Conservation (phyloP, 1,140 invertebrate species). For the Drosophila erecta region DNA sequence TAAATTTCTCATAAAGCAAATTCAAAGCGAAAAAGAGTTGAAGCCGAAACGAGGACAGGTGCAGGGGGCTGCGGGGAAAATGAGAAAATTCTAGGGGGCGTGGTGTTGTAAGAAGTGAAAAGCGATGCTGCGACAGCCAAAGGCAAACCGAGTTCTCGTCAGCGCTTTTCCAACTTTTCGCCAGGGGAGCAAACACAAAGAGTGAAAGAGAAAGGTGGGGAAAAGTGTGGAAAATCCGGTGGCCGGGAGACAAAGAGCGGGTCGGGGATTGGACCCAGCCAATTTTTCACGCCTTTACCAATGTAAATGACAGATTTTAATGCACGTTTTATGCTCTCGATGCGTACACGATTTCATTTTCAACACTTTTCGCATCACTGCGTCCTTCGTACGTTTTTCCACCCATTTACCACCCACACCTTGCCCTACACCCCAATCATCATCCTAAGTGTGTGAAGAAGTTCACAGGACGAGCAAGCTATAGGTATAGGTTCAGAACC, state of each 20-base stretch:
- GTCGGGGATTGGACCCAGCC: conserved; percentile 4
- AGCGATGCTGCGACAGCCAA: conserved; percentile 29
- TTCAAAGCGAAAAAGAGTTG: conserved; percentile 44
- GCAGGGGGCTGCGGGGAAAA: conserved; percentile 3
- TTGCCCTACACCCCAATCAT: too few relatives aligned
- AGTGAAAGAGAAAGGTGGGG: conserved; percentile 3
- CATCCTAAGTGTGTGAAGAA: conserved; percentile 3
- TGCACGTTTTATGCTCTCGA: conserved; percentile 64
- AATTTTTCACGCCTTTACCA: conserved; percentile 64
- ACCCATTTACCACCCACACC: background rate
- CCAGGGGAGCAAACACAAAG: conserved; percentile 28
- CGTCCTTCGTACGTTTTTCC: conserved; percentile 4
- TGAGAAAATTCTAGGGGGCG: conserved; percentile 10
- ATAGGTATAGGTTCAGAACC: too few relatives aligned
- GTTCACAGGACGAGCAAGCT: conserved; percentile 5
- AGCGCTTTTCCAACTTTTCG: conserved; percentile 58
- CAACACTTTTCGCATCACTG: conserved; percentile 58
- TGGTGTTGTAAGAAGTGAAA: background rate
- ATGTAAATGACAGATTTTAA: conserved; percentile 69
- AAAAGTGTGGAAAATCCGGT: background rate
- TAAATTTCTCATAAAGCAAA: conserved; percentile 42
- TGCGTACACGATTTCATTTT: conserved; percentile 67
- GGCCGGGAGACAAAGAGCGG: too few relatives aligned
- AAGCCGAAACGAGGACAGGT: conserved; percentile 31
- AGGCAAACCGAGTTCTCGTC: conserved; percentile 50